Evolutionary conservation across 2,113 vertebrate species (phyloP).

Genomic region (Nematolebias whitei): DNA sequence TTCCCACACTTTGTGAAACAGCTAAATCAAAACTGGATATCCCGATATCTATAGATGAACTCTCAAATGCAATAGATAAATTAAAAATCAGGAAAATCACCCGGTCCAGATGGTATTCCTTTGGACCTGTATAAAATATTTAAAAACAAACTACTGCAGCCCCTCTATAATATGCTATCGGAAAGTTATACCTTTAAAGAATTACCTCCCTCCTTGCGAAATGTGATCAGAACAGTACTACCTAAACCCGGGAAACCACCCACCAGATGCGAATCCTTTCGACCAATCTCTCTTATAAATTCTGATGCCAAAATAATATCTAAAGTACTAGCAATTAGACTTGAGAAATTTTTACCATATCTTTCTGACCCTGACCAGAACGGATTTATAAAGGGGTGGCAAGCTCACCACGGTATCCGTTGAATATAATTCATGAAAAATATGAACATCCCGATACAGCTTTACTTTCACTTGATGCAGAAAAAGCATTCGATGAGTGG

Average conservation of each 20-base stretch:
- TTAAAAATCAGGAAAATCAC: neutral
- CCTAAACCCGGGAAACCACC: neutral
- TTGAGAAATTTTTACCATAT: neutral
- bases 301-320: neutral
- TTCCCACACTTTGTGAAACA: neutral
- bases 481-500: neutral
- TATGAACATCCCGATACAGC: neutral
- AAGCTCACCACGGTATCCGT: neutral
- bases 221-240: neutral
- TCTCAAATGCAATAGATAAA: neutral
- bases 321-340: neutral
- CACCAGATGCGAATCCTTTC: neutral
- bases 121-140: neutral
- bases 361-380: neutral
- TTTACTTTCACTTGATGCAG: neutral
- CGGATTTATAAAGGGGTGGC: neutral
- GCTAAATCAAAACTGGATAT: neutral
- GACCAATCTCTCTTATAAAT: neutral
- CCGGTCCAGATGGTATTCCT: neutral
- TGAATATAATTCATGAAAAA: neutral
- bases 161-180: neutral
- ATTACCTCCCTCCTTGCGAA: neutral
- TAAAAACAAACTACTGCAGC: neutral
- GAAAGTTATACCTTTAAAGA: accelerated
- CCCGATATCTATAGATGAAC: neutral